A percentile compares a stretch with the other conserved stretches of the same genome.
Evolutionary conservation across 2,888 invertebrate species (phyloP).

Genomic region (Laspeyria flexula): DNA sequence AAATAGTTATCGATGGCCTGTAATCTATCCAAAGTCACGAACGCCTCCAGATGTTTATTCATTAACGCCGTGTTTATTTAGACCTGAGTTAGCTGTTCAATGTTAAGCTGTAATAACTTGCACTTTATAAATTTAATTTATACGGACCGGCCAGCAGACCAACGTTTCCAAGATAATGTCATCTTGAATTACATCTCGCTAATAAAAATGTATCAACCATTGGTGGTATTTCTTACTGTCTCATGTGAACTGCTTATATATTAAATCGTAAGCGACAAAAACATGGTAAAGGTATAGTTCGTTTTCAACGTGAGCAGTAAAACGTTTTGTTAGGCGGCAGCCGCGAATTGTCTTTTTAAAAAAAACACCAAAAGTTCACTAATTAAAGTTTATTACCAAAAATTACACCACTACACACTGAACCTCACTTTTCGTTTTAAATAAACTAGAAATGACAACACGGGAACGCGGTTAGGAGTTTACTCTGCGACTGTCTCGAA

Average conservation of each 20-base stretch:
- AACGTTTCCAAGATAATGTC: conserved; percentile 33
- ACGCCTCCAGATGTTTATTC: too few relatives aligned
- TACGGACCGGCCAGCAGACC: conserved; percentile 32
- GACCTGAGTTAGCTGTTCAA: neutral
- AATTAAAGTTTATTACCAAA: too few relatives aligned
- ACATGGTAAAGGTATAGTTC: neutral
- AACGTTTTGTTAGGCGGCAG: too few relatives aligned
- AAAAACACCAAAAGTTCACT: too few relatives aligned
- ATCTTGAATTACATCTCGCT: conserved; percentile 35
- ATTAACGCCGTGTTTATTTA: neutral
- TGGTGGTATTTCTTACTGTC: neutral
- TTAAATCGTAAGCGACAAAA: neutral
- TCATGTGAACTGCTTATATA: neutral
- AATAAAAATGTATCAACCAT: conserved; percentile 28
- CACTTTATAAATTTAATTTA: conserved; percentile 40
- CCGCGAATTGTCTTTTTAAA: too few relatives aligned
- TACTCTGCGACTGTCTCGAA: too few relatives aligned
- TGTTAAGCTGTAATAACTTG: neutral
- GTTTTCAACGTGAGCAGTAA: neutral
- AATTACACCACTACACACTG: too few relatives aligned
- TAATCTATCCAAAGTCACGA: too few relatives aligned
- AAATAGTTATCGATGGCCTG: too few relatives aligned
- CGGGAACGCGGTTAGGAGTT: too few relatives aligned
- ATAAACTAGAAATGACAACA: too few relatives aligned
- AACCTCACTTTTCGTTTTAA: too few relatives aligned